phyloP scores from a whole-genome alignment of 2,888 invertebrate species.

The Lepetodrilus schrolli region DNA sequence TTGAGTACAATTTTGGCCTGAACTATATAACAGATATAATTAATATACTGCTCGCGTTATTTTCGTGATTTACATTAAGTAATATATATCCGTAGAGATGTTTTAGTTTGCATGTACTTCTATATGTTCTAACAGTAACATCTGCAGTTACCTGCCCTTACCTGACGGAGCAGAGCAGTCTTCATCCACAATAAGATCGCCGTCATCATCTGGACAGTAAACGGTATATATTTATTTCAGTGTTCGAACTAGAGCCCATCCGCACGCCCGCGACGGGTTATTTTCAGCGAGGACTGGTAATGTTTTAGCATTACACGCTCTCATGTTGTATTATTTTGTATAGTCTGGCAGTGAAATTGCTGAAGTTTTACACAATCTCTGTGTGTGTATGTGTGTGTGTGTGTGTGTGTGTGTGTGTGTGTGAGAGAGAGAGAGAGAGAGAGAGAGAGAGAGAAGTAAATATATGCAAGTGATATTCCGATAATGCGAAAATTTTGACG shows the following conservation, averaged over 20 bases:
- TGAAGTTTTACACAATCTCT: neutral
- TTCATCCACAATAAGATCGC: neutral
- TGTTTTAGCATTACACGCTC: neutral
- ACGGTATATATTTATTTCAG: no score
- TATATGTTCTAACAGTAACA: no score
- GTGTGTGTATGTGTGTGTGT: neutral
- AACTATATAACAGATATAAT: no score
- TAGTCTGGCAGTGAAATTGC: neutral
- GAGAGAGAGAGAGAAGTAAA: neutral
- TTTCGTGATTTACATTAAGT: no score
- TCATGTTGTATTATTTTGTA: neutral
- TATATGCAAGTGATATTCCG: neutral
- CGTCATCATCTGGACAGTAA: neutral
- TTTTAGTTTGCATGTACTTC: no score
- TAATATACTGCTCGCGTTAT: no score
- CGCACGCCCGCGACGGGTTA: neutral
- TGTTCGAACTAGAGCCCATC: no score
- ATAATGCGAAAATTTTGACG: neutral
- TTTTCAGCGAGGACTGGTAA: neutral
- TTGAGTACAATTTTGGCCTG: no score
- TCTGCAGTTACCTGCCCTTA: neutral
- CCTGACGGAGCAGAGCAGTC: neutral
- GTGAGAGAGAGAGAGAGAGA: neutral
- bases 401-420: neutral
- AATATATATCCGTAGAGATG: no score